These are phyloP conservation scores for Protosalanx chinensis DNA, from an alignment of 2,797 vertebrate species.

Conservation along the genomic window DNA sequence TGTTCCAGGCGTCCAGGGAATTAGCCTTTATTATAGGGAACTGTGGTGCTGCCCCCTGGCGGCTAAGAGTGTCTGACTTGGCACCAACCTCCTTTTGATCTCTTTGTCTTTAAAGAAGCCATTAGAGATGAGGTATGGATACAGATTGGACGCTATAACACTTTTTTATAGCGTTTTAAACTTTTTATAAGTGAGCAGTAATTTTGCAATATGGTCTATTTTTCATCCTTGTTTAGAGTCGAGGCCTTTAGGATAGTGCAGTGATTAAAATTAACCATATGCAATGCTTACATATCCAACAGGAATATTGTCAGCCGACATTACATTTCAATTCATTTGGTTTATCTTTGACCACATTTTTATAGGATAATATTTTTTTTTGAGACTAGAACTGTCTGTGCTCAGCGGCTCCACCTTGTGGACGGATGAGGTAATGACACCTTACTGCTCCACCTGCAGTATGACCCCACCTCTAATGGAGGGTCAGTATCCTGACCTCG, in stretches of 20 bases:
- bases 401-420: constrained; percentile 61
- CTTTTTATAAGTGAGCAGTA: neutral
- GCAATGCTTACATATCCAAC: neutral
- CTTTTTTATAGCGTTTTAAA: neutral
- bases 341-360: neutral
- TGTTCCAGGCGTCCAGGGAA: constrained; percentile 63
- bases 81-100: constrained; percentile 14
- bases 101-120: constrained; percentile 1
- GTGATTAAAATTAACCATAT: neutral
- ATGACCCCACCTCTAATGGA: constrained; percentile 14
- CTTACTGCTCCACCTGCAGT: constrained; percentile 49
- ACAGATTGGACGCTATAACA: neutral
- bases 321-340: neutral
- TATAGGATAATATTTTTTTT: constrained; percentile 6
- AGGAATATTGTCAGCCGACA: neutral
- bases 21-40: constrained; percentile 48
- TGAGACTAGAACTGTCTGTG: neutral
- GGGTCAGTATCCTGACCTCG: constrained; percentile 17
- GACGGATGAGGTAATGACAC: constrained; percentile 25
- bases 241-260: neutral
- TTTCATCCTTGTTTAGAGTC: neutral
- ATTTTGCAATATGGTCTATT: neutral
- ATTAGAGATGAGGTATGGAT: neutral
- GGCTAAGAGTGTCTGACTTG: constrained; percentile 43
- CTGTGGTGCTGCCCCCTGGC: constrained; percentile 66